Evolutionary conservation across 2,113 vertebrate species (phyloP), one percentile per base, ranked within the genome.

Genomic region (Crotalus helleri): DNA sequence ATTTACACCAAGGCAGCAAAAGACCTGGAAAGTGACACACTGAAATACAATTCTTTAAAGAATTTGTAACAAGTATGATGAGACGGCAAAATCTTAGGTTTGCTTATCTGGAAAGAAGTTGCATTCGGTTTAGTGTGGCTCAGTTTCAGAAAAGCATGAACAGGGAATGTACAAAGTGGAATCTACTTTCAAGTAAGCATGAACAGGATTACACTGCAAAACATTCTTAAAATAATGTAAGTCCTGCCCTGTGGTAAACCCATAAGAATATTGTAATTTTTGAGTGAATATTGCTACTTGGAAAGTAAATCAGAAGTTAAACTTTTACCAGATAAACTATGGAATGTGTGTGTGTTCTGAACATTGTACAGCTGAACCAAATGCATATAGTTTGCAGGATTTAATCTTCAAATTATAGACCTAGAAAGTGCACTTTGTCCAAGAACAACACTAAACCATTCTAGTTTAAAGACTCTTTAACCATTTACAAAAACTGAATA

Each of bases 381-480:
- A 46, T 81, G 39, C 19, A 2, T n/a, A 44, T 9, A 21, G 15
- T 53, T 64, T 61, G 19, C 39, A 29, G 81, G 3, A 24, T 90
- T 86, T 64, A 54, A 90, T 17, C 61, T 90, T 87, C 81, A 87
- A 90, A 93, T 51, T 61, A 49, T 46, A 93, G 88, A 85, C 26
- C 91, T 44, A 17, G 26, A 53, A 81, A 92, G 85, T 89, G 81
- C 39, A 91, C 33, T 49, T 26, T 49, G 19, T 54, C 9, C 3
- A 89, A 23, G 5, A 39, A 44, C 9, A 57, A 53, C 46, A 53
- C 12, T 23, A 49, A 86, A 86, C 23, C 1, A 86, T 5, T 8
- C 53, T 55, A 92, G 53, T 88, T 88, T 88, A 61, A 89, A 92
- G 51, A 46, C 61, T 92, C 81, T 69, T 92, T 81, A 91, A 49